Conservation (phyloP, 2,888 invertebrate species). For the Mythimna lalbum region DNA sequence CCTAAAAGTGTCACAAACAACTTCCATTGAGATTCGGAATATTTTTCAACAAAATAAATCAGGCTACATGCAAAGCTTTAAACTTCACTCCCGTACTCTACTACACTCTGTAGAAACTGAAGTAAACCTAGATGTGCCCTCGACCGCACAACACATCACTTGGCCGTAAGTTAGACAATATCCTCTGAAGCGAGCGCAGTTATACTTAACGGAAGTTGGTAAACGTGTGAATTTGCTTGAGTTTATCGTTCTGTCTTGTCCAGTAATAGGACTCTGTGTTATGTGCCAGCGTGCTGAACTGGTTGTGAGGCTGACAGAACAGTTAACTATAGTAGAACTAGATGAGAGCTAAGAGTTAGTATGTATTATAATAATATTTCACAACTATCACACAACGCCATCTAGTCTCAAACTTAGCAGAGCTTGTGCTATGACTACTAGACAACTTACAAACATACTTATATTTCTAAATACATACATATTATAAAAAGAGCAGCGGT, state of each 20-base stretch:
- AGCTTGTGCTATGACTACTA: too few relatives aligned
- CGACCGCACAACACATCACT: conserved; percentile 37
- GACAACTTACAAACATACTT: too few relatives aligned
- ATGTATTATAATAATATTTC: too few relatives aligned
- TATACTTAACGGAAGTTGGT: conserved; percentile 45
- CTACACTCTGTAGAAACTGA: not conserved
- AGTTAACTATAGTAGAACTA: too few relatives aligned
- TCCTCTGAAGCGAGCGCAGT: conserved; percentile 49
- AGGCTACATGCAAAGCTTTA: not conserved
- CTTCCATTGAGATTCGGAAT: not conserved
- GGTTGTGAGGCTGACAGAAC: not conserved
- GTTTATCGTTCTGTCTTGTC: conserved; percentile 40
- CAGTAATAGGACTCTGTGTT: conserved; percentile 20
- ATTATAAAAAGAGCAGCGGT: too few relatives aligned
- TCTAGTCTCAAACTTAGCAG: too few relatives aligned
- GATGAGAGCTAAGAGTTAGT: not conserved
- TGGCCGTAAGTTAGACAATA: conserved; percentile 42
- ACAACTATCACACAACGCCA: too few relatives aligned
- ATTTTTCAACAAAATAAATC: not conserved
- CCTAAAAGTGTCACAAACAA: too few relatives aligned
- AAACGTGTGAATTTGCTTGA: conserved; percentile 40
- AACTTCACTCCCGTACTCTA: not conserved
- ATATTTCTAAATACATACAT: too few relatives aligned
- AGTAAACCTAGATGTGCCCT: conserved; percentile 22
- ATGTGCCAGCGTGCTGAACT: not conserved